A percentile compares a stretch with the other conserved stretches of the same genome.
Evolutionary conservation across 2,888 invertebrate genomes (phyloP).

Genomic region (Drosophila recens): DNA sequence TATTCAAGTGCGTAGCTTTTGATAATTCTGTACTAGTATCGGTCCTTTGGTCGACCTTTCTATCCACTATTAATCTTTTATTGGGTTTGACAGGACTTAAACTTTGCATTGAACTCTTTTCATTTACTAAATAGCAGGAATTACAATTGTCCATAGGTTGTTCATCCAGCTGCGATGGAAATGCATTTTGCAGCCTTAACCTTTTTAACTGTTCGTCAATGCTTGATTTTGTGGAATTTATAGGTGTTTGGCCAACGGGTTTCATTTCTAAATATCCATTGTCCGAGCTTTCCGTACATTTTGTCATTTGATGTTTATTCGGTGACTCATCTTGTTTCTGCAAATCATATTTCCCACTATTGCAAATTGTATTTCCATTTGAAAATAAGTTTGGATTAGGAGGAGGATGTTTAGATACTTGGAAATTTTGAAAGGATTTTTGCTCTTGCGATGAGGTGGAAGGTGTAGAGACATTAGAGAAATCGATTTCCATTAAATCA

Average conservation of each 20-base stretch:
- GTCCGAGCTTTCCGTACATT: conserved; percentile 40
- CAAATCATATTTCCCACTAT: conserved; percentile 27
- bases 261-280: conserved; percentile 89
- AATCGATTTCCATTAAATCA: conserved; percentile 94
- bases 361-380: conserved; percentile 48
- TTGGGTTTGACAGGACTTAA: conserved; percentile 13
- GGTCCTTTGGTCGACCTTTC: conserved; percentile 1
- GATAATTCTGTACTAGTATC: conserved; percentile 21
- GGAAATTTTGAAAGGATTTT: conserved; percentile 37
- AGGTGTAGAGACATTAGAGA: conserved; percentile 85
- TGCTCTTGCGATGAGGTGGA: conserved; percentile 53
- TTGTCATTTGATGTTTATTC: conserved; percentile 26
- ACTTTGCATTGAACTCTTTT: conserved; percentile 12
- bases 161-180: conserved; percentile 11
- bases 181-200: conserved; percentile 35
- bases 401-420: conserved; percentile 37
- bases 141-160: conserved; percentile 20
- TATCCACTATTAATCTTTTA: neutral
- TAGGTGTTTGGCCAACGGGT: conserved; percentile 82
- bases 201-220: conserved; percentile 55
- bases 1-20: conserved; percentile 25
- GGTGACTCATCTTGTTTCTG: conserved; percentile 46
- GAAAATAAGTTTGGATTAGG: conserved; percentile 27
- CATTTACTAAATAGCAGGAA: conserved; percentile 6
- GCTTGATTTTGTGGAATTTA: conserved; percentile 28